Evolutionary conservation across 1,140 invertebrate genomes (phyloP).

Genomic region (Cotesia typhae): DNA sequence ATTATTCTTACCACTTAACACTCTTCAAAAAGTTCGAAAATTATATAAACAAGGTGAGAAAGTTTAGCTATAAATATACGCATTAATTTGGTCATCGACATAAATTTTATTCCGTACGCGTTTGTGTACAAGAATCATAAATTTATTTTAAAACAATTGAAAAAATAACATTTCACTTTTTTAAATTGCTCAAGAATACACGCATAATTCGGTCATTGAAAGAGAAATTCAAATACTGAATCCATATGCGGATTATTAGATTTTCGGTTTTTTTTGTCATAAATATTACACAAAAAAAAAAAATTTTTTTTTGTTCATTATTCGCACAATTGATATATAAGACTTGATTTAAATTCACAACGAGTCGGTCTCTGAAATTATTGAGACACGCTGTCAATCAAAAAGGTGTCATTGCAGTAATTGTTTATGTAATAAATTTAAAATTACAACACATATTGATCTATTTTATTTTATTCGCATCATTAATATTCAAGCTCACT

Average conservation of each 20-base stretch:
- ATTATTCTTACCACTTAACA: background rate
- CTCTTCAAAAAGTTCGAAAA: background rate
- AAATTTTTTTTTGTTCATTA: no score
- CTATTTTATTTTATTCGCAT: background rate
- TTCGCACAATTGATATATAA: background rate
- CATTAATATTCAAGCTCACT: slow-evolving; percentile 3
- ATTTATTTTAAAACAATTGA: background rate
- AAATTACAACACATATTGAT: background rate
- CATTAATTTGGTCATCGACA: slow-evolving; percentile 9
- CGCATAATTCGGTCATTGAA: no score
- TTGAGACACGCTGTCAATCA: slow-evolving; percentile 18
- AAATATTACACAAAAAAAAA: no score
- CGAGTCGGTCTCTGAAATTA: background rate
- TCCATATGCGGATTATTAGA: no score
- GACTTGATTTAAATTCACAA: slow-evolving; percentile 14
- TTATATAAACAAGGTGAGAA: slow-evolving; percentile 26
- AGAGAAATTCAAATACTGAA: no score
- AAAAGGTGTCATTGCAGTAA: slow-evolving; percentile 8
- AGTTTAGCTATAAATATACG: slow-evolving; percentile 11
- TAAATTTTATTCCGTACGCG: slow-evolving; percentile 34
- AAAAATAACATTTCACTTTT: slow-evolving; percentile 14
- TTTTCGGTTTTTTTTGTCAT: no score
- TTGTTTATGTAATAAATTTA: slow-evolving; percentile 1
- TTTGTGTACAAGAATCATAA: background rate
- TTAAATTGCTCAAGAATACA: no score